Percentiles rank a stretch among this genome's conserved stretches.
These are phyloP conservation scores for Donacobius atricapilla DNA, from an alignment of 2,113 vertebrate species.

Conservation along the genomic window DNA sequence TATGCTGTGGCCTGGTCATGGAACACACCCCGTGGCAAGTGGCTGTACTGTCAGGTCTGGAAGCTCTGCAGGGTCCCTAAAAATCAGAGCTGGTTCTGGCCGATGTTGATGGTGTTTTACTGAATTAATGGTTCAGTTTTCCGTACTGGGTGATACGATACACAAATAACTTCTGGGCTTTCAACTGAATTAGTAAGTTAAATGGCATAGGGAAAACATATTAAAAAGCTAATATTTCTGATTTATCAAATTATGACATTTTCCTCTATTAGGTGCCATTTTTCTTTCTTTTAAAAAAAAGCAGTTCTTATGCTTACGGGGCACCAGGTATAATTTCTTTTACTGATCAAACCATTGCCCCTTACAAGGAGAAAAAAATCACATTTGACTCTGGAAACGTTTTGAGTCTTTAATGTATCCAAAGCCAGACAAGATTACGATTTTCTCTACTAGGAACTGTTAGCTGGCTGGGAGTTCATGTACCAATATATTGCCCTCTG, in stretches of 20 bases:
- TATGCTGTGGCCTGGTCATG: neutral
- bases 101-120: neutral
- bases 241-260: neutral
- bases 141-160: accelerated
- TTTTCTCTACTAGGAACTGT: neutral
- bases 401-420: neutral
- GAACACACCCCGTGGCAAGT: accelerated
- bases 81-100: neutral
- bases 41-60: neutral
- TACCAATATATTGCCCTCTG: neutral
- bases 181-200: neutral
- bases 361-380: neutral
- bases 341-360: neutral
- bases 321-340: neutral
- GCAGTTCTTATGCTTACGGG: neutral
- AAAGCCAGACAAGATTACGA: neutral
- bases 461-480: neutral
- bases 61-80: neutral
- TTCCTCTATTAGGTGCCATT: neutral
- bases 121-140: neutral
- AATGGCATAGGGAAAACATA: neutral
- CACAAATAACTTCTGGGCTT: neutral
- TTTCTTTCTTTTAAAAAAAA: neutral
- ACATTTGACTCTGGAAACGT: neutral
- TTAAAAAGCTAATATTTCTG: neutral